Percentiles rank a stretch among this genome's conserved stretches.
Evolutionary conservation across 1,140 invertebrate species (phyloP).

Genomic region (Linepithema humile): DNA sequence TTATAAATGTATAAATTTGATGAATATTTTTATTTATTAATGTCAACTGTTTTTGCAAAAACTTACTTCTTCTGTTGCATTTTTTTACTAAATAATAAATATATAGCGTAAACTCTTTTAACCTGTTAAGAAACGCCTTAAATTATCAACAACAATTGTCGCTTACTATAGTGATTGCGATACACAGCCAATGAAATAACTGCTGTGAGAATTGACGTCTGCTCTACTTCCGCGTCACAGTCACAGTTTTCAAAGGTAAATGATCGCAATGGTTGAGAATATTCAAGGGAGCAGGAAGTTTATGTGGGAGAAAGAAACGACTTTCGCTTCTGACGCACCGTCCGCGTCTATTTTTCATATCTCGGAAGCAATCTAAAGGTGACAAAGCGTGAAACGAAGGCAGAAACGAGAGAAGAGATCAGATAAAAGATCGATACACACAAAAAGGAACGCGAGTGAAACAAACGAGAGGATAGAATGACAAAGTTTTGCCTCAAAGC

Average conservation of each 20-base stretch:
- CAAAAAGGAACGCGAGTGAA: neutral
- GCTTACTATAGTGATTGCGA: neutral
- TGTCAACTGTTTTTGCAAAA: neutral
- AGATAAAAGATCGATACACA: neutral
- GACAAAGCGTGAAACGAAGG: neutral
- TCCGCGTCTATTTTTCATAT: neutral
- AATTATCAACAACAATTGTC: neutral
- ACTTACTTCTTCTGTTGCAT: neutral
- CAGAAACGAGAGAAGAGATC: neutral
- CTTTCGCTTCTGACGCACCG: neutral
- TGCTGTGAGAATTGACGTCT: constrained; percentile 37
- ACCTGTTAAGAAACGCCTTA: neutral
- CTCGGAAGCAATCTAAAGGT: neutral
- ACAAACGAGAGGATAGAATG: neutral
- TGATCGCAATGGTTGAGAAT: neutral
- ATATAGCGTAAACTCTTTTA: neutral
- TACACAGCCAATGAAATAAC: constrained; percentile 49
- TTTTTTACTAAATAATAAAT: neutral
- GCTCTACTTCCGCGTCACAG: constrained; percentile 21
- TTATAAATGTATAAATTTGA: neutral
- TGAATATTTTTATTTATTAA: neutral
- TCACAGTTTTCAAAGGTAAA: constrained; percentile 33
- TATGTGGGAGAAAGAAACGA: constrained; percentile 11
- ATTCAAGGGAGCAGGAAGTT: constrained; percentile 1
- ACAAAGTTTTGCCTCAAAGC: constrained; percentile 37